Evolutionary conservation across 2,888 invertebrate genomes (phyloP).

Genomic region (Dynastes maya): DNA sequence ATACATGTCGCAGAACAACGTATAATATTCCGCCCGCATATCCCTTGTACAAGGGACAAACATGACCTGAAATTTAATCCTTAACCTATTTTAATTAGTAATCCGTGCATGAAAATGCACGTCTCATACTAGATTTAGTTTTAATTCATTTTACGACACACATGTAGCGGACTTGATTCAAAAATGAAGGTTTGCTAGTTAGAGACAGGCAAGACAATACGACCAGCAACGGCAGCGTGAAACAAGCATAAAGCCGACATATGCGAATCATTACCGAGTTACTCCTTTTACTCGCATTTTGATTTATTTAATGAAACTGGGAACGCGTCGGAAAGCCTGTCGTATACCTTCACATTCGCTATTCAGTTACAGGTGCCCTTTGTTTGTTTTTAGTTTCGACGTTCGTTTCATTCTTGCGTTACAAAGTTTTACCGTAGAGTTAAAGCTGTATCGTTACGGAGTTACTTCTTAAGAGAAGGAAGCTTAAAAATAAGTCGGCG

Average conservation of each 20-base stretch:
- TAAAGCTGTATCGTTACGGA: background rate
- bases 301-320: conserved; percentile 48
- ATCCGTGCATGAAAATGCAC: conserved; percentile 34
- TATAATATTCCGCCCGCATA: conserved; percentile 35
- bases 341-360: background rate
- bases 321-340: conserved; percentile 17
- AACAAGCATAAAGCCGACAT: conserved; percentile 15
- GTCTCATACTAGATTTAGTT: conserved; percentile 41
- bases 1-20: background rate
- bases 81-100: conserved; percentile 43
- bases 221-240: background rate
- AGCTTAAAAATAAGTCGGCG: background rate
- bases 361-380: background rate
- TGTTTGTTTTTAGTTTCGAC: conserved; percentile 4
- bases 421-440: background rate
- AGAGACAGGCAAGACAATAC: background rate
- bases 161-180: conserved; percentile 22
- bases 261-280: conserved; percentile 7
- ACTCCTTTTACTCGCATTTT: conserved; percentile 15
- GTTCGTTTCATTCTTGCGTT: background rate
- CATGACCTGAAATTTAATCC: conserved; percentile 44
- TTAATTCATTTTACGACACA: conserved; percentile 18
- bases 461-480: background rate
- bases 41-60: conserved; percentile 2
- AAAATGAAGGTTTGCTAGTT: conserved; percentile 4